These are phyloP conservation scores for Oeneis ivallda DNA, from an alignment of 2,888 invertebrate genomes.

Conservation along the genomic window DNA sequence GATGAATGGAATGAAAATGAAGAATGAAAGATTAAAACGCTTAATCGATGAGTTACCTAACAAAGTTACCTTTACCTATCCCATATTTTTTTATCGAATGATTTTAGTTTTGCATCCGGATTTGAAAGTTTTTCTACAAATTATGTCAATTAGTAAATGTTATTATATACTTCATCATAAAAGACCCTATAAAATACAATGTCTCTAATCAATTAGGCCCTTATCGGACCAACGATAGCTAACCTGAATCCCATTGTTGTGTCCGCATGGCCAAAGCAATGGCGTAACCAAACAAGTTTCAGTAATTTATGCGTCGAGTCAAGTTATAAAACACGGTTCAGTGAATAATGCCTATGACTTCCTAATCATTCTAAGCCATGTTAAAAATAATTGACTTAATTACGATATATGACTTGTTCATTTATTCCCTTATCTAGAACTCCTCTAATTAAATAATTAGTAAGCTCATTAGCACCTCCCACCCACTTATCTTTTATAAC, in stretches of 20 bases:
- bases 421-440: constrained; percentile 8
- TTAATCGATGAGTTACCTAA: too few relatives aligned
- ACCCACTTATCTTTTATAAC: neutral
- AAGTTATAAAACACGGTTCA: neutral
- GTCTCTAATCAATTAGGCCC: constrained; percentile 11
- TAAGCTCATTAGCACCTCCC: neutral
- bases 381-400: constrained; percentile 3
- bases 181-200: constrained; percentile 4
- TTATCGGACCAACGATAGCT: constrained; percentile 12
- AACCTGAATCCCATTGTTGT: constrained; percentile 6
- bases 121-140: neutral
- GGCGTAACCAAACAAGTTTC: constrained; percentile 16
- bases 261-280: constrained; percentile 3
- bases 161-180: neutral
- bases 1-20: too few relatives aligned
- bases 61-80: too few relatives aligned
- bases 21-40: too few relatives aligned
- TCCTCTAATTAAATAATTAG: constrained; percentile 19
- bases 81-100: too few relatives aligned
- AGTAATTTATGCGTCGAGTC: constrained; percentile 17
- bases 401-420: constrained; percentile 11
- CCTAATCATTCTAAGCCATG: constrained; percentile 10
- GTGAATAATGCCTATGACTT: constrained; percentile 3
- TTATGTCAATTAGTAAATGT: constrained; percentile 3
- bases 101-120: neutral